Conservation (phyloP, 1,140 invertebrate genomes). For the Sitophilus oryzae region DNA sequence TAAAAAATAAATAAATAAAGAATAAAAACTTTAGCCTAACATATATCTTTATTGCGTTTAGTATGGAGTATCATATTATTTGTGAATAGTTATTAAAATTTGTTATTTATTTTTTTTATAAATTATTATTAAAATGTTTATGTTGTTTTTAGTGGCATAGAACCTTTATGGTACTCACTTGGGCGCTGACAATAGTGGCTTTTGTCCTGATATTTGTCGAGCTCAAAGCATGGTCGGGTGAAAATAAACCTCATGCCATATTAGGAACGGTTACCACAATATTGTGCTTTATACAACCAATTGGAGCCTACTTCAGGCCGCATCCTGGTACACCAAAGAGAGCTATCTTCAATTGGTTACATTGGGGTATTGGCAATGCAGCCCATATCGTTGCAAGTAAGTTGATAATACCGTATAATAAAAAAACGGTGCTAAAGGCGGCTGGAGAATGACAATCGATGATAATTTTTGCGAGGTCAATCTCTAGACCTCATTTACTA, state of each 20-base stretch:
- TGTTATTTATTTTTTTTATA: too few species aligned
- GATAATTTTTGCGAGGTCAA: too few species aligned
- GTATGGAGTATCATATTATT: too few species aligned
- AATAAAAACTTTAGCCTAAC: too few species aligned
- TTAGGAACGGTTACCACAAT: conserved; percentile 70
- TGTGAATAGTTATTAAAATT: too few species aligned
- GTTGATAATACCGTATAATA: conserved; percentile 36
- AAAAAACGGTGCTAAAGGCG: background rate
- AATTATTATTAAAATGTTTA: too few species aligned
- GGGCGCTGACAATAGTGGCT: conserved; percentile 68
- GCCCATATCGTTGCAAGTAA: conserved; percentile 87
- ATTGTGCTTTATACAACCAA: conserved; percentile 82
- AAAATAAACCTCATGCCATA: conserved; percentile 73
- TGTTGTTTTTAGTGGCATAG: conserved; percentile 80
- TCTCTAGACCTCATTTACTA: too few species aligned
- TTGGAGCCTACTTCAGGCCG: conserved; percentile 78
- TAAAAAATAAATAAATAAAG: too few species aligned
- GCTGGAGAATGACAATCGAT: too few species aligned
- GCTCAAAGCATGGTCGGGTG: conserved; percentile 67
- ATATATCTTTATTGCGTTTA: too few species aligned
- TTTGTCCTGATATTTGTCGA: conserved; percentile 82
- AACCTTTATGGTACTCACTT: conserved; percentile 76
- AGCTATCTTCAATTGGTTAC: conserved; percentile 89
- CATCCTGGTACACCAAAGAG: conserved; percentile 74
- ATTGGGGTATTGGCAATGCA: conserved; percentile 89